A percentile compares a stretch with the other conserved stretches of the same genome.
These are phyloP conservation scores for Lepeophtheirus salmonis DNA, from an alignment of 1,140 invertebrate species.

Conservation along the genomic window DNA sequence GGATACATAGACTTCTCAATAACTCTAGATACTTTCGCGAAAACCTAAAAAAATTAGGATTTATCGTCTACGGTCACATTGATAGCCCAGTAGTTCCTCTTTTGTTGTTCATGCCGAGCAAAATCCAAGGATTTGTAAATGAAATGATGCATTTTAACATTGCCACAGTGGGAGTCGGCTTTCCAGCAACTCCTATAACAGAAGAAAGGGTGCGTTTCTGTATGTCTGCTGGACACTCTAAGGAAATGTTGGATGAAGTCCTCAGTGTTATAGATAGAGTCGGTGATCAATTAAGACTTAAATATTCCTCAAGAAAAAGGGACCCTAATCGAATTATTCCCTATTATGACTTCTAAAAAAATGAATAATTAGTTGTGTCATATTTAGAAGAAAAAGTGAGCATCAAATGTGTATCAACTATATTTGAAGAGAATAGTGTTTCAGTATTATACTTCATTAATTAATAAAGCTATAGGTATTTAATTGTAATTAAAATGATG, in stretches of 20 bases:
- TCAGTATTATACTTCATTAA: no score
- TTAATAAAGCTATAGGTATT: no score
- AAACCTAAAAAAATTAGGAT: constrained; percentile 67
- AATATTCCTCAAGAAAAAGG: no score
- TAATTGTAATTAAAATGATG: no score
- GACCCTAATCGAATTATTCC: no score
- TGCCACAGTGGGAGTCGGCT: constrained; percentile 86
- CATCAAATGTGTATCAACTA: no score
- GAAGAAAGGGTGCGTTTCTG: constrained; percentile 86
- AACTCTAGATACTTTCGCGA: constrained; percentile 74
- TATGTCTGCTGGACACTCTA: constrained; percentile 82
- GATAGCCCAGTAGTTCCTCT: constrained; percentile 93
- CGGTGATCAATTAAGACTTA: constrained; percentile 2
- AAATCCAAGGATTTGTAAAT: constrained; percentile 70
- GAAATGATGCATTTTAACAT: constrained; percentile 58
- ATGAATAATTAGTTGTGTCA: no score
- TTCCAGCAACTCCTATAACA: constrained; percentile 91
- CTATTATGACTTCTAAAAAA: no score
- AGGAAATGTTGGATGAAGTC: constrained; percentile 80
- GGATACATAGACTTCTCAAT: constrained; percentile 52
- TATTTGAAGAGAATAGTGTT: no score
- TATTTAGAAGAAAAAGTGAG: no score
- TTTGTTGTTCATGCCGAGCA: constrained; percentile 78
- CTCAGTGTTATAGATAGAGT: constrained; percentile 9
- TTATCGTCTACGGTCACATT: constrained; percentile 86